A percentile compares a stretch with the other conserved stretches of the same genome.
These are phyloP conservation scores for Meloe dianella DNA, from an alignment of 2,888 invertebrate genomes.

Conservation along the genomic window DNA sequence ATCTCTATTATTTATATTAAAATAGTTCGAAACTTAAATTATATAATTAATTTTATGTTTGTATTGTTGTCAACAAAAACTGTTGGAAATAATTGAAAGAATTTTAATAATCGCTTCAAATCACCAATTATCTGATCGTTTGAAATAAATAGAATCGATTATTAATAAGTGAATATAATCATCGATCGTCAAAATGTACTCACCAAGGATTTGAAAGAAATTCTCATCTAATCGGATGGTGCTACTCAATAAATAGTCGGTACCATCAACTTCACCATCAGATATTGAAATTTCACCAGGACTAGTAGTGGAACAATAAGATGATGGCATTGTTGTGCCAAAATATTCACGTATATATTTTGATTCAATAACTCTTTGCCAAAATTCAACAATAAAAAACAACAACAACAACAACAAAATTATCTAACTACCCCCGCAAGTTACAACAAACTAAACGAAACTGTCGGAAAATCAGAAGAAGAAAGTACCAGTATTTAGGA, in stretches of 20 bases:
- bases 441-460: constrained; percentile 12
- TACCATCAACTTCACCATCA: constrained; percentile 67
- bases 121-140: too few species aligned
- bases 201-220: constrained; percentile 68
- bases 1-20: too few species aligned
- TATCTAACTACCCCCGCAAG: constrained; percentile 14
- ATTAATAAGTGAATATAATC: too few species aligned
- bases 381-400: not conserved
- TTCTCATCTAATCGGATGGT: constrained; percentile 68
- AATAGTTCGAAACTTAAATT: too few species aligned
- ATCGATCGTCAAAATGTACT: constrained; percentile 55
- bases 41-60: too few species aligned
- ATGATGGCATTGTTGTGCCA: constrained; percentile 43
- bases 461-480: constrained; percentile 18
- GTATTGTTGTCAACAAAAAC: too few species aligned
- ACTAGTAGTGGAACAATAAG: constrained; percentile 49
- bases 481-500: constrained; percentile 13
- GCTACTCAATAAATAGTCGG: constrained; percentile 68
- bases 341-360: not conserved
- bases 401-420: constrained; percentile 17
- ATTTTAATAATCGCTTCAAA: too few species aligned
- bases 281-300: constrained; percentile 52
- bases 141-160: too few species aligned
- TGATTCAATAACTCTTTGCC: not conserved
- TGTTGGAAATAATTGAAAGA: too few species aligned